Evolutionary conservation across 2,113 vertebrate species (phyloP).

Genomic region (Ciconia boyciana): DNA sequence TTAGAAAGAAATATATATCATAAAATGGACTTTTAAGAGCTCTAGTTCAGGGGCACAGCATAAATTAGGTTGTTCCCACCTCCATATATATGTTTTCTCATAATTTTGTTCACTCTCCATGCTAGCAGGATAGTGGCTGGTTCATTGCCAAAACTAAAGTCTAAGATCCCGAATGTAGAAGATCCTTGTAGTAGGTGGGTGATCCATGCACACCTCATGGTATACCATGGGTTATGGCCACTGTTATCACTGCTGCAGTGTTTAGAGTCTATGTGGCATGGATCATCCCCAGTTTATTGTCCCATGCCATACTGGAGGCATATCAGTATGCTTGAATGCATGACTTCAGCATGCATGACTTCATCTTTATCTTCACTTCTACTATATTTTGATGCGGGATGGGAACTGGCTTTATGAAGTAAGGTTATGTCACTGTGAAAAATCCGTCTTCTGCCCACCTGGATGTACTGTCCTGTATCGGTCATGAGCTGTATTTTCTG

Average conservation of each 20-base stretch:
- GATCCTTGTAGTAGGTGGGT: too few species aligned
- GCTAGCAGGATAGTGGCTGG: neutral
- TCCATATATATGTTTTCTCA: neutral
- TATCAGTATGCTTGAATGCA: fast-evolving
- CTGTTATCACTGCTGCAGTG: neutral
- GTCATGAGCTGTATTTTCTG: neutral
- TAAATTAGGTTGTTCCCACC: neutral
- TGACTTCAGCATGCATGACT: neutral
- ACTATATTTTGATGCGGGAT: neutral
- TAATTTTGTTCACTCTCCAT: neutral
- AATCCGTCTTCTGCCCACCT: neutral
- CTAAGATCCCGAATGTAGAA: neutral
- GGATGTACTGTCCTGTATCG: neutral
- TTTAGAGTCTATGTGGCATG: neutral
- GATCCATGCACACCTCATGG: neutral
- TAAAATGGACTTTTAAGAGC: neutral
- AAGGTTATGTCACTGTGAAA: neutral
- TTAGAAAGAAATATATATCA: neutral
- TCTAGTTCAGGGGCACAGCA: neutral
- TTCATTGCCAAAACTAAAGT: neutral
- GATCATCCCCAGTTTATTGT: neutral
- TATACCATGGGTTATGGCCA: neutral
- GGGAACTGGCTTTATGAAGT: neutral
- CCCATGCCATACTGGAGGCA: neutral
- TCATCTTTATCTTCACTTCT: neutral